These are phyloP conservation scores for Syngnathus acus DNA, from an alignment of 2,797 vertebrate genomes.

Conservation along the genomic window DNA sequence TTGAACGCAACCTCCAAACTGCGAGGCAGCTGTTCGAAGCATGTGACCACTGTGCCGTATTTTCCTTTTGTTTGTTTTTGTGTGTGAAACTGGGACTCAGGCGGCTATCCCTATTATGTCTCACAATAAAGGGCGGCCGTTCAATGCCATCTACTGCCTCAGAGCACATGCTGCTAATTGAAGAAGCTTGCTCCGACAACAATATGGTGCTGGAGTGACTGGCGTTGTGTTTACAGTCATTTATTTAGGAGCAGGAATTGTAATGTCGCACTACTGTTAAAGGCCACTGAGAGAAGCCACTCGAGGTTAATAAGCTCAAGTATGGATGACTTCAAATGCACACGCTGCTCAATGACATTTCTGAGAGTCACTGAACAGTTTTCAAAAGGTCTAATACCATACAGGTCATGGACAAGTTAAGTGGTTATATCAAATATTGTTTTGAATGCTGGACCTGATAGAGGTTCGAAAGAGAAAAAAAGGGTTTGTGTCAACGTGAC, in stretches of 20 bases:
- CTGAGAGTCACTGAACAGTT: conserved; percentile 46
- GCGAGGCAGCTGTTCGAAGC: not conserved
- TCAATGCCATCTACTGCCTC: not conserved
- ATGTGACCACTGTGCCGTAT: not conserved
- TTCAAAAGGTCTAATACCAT: conserved; percentile 12
- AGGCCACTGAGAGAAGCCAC: conserved; percentile 48
- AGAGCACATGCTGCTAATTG: not conserved
- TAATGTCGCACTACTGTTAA: conserved; percentile 54
- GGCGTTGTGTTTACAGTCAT: conserved; percentile 11
- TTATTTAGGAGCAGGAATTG: conserved; percentile 39
- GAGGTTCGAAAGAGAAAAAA: not conserved
- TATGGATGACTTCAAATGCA: conserved; percentile 49
- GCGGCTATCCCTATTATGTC: not conserved
- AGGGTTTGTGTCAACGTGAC: too few species aligned
- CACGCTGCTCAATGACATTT: conserved; percentile 57
- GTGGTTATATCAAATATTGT: not conserved
- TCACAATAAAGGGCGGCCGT: not conserved
- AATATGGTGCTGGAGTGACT: not conserved
- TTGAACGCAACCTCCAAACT: not conserved
- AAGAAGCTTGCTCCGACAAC: not conserved
- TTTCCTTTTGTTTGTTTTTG: not conserved
- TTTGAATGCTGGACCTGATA: not conserved
- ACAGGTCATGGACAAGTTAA: not conserved
- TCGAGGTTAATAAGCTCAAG: conserved; percentile 58
- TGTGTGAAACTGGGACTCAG: not conserved